Evolutionary conservation across 2,888 invertebrate genomes (phyloP).

Genomic region (Oscheius sp.): DNA sequence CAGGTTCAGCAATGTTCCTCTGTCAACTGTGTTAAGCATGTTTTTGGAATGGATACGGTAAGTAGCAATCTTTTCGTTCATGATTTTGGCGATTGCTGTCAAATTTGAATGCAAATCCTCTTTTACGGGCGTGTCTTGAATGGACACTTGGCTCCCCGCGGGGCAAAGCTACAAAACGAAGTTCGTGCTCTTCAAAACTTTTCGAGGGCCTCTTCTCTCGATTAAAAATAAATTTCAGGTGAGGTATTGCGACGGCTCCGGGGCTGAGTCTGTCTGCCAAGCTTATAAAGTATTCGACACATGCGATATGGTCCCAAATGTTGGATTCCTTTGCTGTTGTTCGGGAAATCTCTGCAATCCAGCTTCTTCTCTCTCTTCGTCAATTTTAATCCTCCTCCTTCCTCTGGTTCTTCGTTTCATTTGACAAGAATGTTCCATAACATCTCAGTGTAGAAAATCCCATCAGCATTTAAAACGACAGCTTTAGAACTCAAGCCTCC

Average conservation of each 20-base stretch:
- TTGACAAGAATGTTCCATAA: not conserved
- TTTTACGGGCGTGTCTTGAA: conserved; percentile 23
- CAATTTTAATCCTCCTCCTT: not conserved
- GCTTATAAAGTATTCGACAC: conserved; percentile 65
- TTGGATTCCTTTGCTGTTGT: conserved; percentile 68
- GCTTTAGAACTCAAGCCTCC: conserved; percentile 15
- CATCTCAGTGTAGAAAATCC: not conserved
- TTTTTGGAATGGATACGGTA: conserved; percentile 68
- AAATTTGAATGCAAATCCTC: conserved; percentile 30
- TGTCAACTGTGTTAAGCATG: conserved; percentile 67
- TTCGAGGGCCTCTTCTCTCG: not conserved
- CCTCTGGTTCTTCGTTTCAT: not conserved
- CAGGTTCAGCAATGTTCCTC: conserved; percentile 66
- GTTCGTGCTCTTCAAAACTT: conserved; percentile 10
- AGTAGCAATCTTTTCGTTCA: conserved; percentile 16
- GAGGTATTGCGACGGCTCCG: conserved; percentile 67
- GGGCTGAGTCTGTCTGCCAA: conserved; percentile 66
- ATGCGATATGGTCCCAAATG: conserved; percentile 64
- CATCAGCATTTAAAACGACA: not conserved
- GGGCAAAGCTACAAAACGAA: conserved; percentile 13
- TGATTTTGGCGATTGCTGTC: conserved; percentile 15
- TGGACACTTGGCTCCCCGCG: conserved; percentile 26
- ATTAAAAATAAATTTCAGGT: conserved; percentile 52
- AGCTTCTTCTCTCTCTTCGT: not conserved
- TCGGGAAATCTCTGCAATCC: conserved; percentile 42